Evolutionary conservation across 2,113 vertebrate species (phyloP).

Genomic region (Fulica atra): DNA sequence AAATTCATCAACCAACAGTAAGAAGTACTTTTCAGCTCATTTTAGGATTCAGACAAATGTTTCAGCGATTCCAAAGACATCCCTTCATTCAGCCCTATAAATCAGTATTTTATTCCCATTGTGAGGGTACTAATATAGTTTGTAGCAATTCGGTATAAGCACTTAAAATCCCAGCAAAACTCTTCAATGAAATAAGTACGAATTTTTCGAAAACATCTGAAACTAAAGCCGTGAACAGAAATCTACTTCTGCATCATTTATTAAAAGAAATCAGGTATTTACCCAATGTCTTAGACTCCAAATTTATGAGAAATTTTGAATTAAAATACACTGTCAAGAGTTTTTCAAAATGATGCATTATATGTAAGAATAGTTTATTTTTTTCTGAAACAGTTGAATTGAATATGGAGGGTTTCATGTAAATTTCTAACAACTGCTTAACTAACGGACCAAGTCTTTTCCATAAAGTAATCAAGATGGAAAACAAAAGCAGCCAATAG

Average conservation of each 20-base stretch:
- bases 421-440: background rate
- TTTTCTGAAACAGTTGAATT: background rate
- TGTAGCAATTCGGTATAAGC: background rate
- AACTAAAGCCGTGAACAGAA: background rate
- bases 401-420: background rate
- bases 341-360: constrained; percentile 2
- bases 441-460: background rate
- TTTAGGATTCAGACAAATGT: background rate
- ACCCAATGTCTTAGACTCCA: background rate
- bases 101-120: background rate
- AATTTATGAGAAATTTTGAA: constrained; percentile 23
- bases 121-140: background rate
- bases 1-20: background rate
- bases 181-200: background rate
- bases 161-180: background rate
- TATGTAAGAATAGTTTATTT: background rate
- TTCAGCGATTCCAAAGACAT: background rate
- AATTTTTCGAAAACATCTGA: background rate
- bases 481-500: background rate
- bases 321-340: background rate
- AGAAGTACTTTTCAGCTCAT: background rate
- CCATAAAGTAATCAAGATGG: background rate
- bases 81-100: background rate
- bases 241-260: background rate
- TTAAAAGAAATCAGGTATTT: background rate